phyloP scores from a whole-genome alignment of 2,797 vertebrate species.

The Eospalax fontanierii region DNA sequence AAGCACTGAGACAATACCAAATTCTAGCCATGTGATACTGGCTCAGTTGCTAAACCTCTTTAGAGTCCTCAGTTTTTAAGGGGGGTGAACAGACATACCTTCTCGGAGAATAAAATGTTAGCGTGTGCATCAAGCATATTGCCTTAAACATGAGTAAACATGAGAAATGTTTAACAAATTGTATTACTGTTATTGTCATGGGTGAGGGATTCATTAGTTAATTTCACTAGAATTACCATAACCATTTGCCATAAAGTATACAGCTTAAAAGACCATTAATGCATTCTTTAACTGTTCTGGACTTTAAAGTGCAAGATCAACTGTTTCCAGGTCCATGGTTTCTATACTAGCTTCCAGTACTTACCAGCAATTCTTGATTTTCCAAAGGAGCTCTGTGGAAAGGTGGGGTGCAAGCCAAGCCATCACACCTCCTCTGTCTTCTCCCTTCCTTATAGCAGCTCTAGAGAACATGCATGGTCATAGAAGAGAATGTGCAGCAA shows the following conservation, averaged over 20 bases:
- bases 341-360: neutral
- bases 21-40: neutral
- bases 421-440: neutral
- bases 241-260: neutral
- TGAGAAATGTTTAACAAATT: neutral
- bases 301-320: neutral
- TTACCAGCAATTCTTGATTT: neutral
- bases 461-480: neutral
- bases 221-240: neutral
- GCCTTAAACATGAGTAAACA: neutral
- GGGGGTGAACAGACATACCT: neutral
- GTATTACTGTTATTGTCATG: neutral
- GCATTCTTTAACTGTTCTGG: neutral
- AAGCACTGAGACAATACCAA: neutral
- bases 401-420: neutral
- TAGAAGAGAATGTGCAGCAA: neutral
- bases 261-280: neutral
- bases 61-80: conserved; percentile 1
- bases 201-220: neutral
- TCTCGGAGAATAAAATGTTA: neutral
- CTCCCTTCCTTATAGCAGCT: neutral
- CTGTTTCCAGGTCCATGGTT: neutral
- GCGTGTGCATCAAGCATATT: neutral
- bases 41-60: neutral
- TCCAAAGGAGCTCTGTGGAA: neutral